A percentile compares a stretch with the other conserved stretches of the same genome.
phyloP scores from a whole-genome alignment of 2,888 invertebrate genomes.

The Doris montereyensis region DNA sequence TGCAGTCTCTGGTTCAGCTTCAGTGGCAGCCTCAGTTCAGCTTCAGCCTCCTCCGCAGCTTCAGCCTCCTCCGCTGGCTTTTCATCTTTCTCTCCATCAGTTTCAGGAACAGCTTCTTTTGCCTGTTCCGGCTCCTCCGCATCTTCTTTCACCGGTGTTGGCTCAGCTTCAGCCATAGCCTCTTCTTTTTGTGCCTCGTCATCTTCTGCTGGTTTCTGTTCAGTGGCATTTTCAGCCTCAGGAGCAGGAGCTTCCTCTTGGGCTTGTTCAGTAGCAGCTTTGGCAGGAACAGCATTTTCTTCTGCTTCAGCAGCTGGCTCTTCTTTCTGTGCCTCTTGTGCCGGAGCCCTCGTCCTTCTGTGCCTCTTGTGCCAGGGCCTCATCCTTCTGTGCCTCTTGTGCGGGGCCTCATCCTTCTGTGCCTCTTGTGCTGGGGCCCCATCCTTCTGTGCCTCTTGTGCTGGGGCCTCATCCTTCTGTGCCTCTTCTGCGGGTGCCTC shows the following conservation, averaged over 20 bases:
- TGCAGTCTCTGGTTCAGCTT: conserved; percentile 24
- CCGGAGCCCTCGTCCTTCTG: not conserved
- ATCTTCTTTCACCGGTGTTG: not conserved
- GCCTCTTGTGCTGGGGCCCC: no score
- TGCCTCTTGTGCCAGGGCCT: no score
- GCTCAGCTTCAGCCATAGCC: conserved; percentile 7
- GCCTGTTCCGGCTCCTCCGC: not conserved
- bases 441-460: conserved; percentile 10
- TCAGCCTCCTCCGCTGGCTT: conserved; percentile 34
- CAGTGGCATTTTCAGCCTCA: not conserved
- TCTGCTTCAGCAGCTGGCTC: no score
- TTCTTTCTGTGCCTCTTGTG: not conserved
- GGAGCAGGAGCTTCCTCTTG: not conserved
- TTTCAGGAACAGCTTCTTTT: not conserved
- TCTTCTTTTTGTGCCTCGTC: not conserved
- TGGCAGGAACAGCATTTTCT: not conserved
- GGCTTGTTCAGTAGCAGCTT: not conserved
- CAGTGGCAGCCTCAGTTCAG: conserved; percentile 25
- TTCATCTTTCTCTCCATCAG: conserved; percentile 22
- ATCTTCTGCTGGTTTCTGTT: not conserved
- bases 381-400: conserved; percentile 29
- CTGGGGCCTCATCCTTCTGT: conserved; percentile 31
- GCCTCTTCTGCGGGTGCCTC: conserved; percentile 22
- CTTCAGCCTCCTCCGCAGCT: conserved; percentile 22
- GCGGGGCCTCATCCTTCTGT: not conserved